A percentile compares a stretch with the other conserved stretches of the same genome.
Conservation (phyloP, 2,797 vertebrate species). For the Dromococcyx pavoninus region DNA sequence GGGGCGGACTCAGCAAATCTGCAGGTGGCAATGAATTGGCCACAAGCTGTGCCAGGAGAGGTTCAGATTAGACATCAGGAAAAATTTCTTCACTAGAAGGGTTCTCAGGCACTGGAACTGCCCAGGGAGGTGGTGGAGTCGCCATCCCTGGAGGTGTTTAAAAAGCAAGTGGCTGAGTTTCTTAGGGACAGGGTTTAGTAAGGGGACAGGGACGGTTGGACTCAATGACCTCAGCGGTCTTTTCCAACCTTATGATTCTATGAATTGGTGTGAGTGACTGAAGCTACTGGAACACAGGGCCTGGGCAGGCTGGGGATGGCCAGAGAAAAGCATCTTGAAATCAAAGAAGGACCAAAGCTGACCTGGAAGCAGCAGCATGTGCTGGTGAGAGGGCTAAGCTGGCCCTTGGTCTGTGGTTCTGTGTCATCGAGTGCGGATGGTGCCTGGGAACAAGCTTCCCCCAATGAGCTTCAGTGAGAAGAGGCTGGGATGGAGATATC, state of each 20-base stretch:
- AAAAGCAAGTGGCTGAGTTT: no score
- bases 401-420: not conserved
- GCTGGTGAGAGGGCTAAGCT: accelerated
- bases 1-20: not conserved
- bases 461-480: not conserved
- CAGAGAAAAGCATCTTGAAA: not conserved
- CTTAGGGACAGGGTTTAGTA: no score
- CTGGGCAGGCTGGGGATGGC: not conserved
- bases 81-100: no score
- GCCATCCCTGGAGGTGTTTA: no score
- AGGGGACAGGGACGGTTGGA: no score
- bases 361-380: not conserved
- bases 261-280: accelerated
- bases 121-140: no score
- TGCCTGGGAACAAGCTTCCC: not conserved
- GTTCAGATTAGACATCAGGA: no score
- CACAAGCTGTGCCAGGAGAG: no score
- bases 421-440: accelerated
- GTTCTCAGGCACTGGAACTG: no score
- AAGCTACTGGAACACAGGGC: not conserved
- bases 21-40: accelerated
- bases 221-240: no score
- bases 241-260: no score
- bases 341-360: not conserved
- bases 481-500: not conserved